A percentile compares a stretch with the other conserved stretches of the same genome.
Conservation (phyloP, 64 coral and sea anemone genomes). For the Catalaphyllia jardinei region DNA sequence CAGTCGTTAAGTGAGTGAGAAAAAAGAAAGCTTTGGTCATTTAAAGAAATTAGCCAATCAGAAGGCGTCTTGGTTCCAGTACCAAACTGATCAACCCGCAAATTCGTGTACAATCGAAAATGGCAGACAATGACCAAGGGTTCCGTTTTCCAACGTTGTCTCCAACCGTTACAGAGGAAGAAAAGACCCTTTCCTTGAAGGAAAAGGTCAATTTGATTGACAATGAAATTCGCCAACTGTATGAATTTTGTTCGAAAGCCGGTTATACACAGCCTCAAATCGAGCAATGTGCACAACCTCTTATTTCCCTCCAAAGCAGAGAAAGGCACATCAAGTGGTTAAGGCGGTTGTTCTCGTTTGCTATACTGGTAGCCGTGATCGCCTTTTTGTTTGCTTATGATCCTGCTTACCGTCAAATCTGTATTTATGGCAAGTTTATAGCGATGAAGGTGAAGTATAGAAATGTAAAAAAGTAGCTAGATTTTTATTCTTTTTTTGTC, state of each 20-base stretch:
- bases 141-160: not conserved
- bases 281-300: constrained; percentile 79
- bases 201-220: constrained; percentile 86
- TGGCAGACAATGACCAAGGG: not conserved
- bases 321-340: constrained; percentile 76
- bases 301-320: constrained; percentile 64
- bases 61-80: not conserved
- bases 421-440: constrained; percentile 76
- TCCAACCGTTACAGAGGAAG: constrained; percentile 53
- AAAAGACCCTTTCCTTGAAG: constrained; percentile 65
- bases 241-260: constrained; percentile 87
- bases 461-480: too few species aligned
- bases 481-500: not conserved
- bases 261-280: constrained; percentile 83
- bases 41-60: not conserved
- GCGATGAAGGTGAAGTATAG: constrained; percentile 57
- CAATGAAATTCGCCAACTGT: constrained; percentile 80
- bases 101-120: not conserved
- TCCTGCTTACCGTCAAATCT: constrained; percentile 69
- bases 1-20: constrained; percentile 15
- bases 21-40: constrained; percentile 13
- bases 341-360: constrained; percentile 52
- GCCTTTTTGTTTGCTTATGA: constrained; percentile 61
- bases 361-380: constrained; percentile 51
- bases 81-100: not conserved